phyloP scores from a whole-genome alignment of 2,888 invertebrate species.

The Apamea anceps region DNA sequence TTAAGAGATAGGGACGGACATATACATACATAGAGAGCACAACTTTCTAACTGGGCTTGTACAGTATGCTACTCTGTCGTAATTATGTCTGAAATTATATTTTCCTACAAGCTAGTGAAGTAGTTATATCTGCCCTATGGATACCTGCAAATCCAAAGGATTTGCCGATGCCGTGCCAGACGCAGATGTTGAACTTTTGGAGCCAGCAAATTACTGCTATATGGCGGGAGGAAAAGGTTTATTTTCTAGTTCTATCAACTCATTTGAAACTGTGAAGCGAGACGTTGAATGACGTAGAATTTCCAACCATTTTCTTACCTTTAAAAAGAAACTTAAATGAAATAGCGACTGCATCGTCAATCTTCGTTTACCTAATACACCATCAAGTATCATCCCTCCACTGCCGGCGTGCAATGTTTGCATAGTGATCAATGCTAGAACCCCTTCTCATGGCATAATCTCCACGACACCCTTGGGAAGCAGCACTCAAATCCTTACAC shows the following conservation, averaged over 20 bases:
- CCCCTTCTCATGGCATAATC: neutral
- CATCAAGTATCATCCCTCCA: neutral
- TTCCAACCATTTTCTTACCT: neutral
- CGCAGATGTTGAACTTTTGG: neutral
- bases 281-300: neutral
- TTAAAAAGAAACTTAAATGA: neutral
- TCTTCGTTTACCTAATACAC: neutral
- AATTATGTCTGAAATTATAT: neutral
- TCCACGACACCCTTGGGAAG: conserved; percentile 36
- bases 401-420: neutral
- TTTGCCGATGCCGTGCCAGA: neutral
- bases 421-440: conserved; percentile 15
- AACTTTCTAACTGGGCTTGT: neutral
- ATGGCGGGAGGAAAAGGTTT: neutral
- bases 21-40: neutral
- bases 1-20: neutral
- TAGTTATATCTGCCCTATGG: too few species aligned
- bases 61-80: too few species aligned
- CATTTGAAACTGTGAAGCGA: neutral
- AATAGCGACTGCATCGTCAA: neutral
- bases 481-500: conserved; percentile 14
- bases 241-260: neutral
- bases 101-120: neutral
- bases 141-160: too few species aligned
- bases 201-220: neutral